Evolutionary conservation across 2,797 vertebrate genomes (phyloP), one percentile per base, ranked within the genome.

Genomic region (Eidolon dupreanum): DNA sequence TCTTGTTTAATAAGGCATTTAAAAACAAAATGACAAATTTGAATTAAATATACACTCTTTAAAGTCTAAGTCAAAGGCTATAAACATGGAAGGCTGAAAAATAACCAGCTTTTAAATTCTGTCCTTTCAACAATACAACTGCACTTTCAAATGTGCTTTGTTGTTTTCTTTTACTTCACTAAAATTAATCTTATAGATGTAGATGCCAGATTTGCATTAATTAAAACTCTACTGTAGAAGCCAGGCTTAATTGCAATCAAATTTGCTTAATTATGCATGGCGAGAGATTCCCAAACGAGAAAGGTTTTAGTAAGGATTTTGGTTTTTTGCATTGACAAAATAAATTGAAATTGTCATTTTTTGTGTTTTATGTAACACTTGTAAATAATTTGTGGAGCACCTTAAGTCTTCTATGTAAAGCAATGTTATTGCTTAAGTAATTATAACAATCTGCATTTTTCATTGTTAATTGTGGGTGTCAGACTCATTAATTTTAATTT

Each of bases 261-360:
- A 99, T 99, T 99, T 99, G 99, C 99, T 99, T 99, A 99, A 99
- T 99, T 99, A 99, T 99, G 99, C 99, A 99, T 99, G 99, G 99
- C 99, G 99, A 99, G 99, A 99, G 99, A 99, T 99, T 99, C 99
- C 99, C 99, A 99, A 99, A 99, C 99, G 99, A 99, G 99, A 98
- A 99, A 99, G 99, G 99, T 99, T 99, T 99, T 99, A 99, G 99
- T 99, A 99, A 98, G 99, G 98, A 99, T 99, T 99, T 99, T 99
- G 99, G 99, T 99, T 99, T 99, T 99, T 99, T 99, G 99, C 99
- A 99, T 99, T 99, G 99, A 99, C 99, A 99, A 99, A 99, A 99
- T 99, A 99, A 99, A 99, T 99, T 99, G 99, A 99, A 99, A 99
- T 99, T 99, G 99, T 99, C 99, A 99, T 99, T 99, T 99, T 99